Conservation (phyloP, 1,140 invertebrate genomes). For the Penaeus japonicus region DNA sequence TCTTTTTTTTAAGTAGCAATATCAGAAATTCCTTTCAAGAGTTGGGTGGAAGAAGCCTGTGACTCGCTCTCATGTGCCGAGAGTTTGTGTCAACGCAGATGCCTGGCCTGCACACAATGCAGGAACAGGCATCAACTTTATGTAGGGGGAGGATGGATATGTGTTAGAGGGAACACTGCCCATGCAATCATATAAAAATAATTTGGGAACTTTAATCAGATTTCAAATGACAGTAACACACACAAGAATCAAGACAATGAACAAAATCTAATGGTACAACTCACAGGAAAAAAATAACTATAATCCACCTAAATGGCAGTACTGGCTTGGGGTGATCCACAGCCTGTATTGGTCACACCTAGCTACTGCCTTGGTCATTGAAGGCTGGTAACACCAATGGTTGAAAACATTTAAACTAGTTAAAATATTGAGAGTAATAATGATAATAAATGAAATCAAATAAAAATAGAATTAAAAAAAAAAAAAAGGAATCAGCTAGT, state of each 20-base stretch:
- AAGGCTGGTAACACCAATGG: constrained; percentile 38
- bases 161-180: constrained; percentile 53
- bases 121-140: neutral
- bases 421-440: neutral
- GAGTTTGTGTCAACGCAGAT: too few relatives aligned
- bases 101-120: too few relatives aligned
- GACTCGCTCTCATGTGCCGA: too few relatives aligned
- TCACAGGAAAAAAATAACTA: constrained; percentile 23
- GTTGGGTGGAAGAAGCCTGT: too few relatives aligned
- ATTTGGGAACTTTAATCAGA: constrained; percentile 23
- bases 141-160: constrained; percentile 29
- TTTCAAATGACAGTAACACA: constrained; percentile 48
- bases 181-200: constrained; percentile 40
- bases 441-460: too few relatives aligned
- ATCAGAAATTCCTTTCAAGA: too few relatives aligned
- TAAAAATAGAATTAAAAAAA: too few relatives aligned
- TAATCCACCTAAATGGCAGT: constrained; percentile 28
- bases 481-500: neutral
- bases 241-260: constrained; percentile 27
- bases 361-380: constrained; percentile 43
- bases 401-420: constrained; percentile 35
- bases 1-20: too few relatives aligned
- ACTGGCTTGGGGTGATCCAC: constrained; percentile 47
- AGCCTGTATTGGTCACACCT: constrained; percentile 53
- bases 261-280: constrained; percentile 39